These are phyloP conservation scores for Dioctria rufipes DNA, from an alignment of 2,888 invertebrate genomes.

Conservation along the genomic window DNA sequence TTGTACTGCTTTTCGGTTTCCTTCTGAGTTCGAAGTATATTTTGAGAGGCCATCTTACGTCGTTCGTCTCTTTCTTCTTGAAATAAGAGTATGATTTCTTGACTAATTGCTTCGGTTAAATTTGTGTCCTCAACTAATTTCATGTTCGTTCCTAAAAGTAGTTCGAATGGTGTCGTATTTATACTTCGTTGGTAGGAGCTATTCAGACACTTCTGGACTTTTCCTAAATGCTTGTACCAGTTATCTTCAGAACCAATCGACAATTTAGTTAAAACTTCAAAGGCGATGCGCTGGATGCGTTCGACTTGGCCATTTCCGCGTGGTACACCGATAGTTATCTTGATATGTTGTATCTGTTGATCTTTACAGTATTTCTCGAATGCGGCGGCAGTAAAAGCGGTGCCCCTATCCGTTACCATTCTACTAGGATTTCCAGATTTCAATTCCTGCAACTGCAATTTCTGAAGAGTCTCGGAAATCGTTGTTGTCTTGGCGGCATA, in stretches of 20 bases:
- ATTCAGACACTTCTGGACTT: background rate
- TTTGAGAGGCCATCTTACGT: too few relatives aligned
- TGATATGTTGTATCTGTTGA: background rate
- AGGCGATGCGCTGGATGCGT: background rate
- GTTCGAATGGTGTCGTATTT: too few relatives aligned
- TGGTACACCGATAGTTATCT: background rate
- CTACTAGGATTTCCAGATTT: constrained; percentile 28
- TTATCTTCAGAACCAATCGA: background rate
- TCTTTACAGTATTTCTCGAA: background rate
- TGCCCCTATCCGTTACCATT: constrained; percentile 11
- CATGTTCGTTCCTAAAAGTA: too few relatives aligned
- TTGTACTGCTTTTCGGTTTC: too few relatives aligned
- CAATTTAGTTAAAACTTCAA: background rate
- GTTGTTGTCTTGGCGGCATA: constrained; percentile 1
- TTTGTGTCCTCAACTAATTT: too few relatives aligned
- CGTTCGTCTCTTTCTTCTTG: too few relatives aligned
- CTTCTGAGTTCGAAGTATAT: too few relatives aligned
- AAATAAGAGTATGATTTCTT: too few relatives aligned
- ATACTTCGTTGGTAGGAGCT: constrained; percentile 43
- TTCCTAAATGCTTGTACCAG: background rate
- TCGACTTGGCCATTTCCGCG: background rate
- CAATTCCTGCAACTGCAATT: background rate
- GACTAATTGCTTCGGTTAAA: too few relatives aligned
- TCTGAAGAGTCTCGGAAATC: background rate
- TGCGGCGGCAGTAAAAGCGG: background rate